Percentiles rank a stretch among this genome's conserved stretches.
Evolutionary conservation across 2,113 vertebrate species (phyloP).

Genomic region (Cyprinodon brontotheroides): DNA sequence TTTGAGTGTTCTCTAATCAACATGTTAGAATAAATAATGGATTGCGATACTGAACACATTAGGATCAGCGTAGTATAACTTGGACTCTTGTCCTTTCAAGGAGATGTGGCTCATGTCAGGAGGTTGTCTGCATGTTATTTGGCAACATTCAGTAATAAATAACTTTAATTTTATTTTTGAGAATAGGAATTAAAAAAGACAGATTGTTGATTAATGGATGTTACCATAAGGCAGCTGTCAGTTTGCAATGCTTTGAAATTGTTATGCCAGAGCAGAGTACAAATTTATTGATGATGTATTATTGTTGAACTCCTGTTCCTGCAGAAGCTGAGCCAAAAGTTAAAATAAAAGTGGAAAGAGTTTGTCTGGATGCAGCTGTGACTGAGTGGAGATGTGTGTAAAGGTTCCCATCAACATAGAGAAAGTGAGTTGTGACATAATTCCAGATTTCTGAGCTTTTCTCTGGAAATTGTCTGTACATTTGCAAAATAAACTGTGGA

Average conservation of each 20-base stretch:
- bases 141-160: too few relatives aligned
- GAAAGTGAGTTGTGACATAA: background rate
- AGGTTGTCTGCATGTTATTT: too few relatives aligned
- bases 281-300: conserved; percentile 15
- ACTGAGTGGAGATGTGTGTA: rapidly evolving
- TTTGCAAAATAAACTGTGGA: background rate
- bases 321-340: background rate
- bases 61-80: background rate
- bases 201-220: background rate
- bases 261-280: conserved; percentile 15
- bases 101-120: too few relatives aligned
- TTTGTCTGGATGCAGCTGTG: background rate
- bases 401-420: background rate
- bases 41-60: rapidly evolving
- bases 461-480: background rate
- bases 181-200: background rate
- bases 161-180: too few relatives aligned
- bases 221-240: conserved; percentile 17
- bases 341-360: conserved; percentile 1
- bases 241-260: background rate
- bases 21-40: background rate
- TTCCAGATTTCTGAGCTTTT: background rate
- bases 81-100: background rate
- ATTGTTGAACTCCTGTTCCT: conserved; percentile 11
- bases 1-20: background rate